Evolutionary conservation across 2,888 invertebrate genomes (phyloP), one percentile per base, ranked within the genome.

Genomic region (Bugulina stolonifera): DNA sequence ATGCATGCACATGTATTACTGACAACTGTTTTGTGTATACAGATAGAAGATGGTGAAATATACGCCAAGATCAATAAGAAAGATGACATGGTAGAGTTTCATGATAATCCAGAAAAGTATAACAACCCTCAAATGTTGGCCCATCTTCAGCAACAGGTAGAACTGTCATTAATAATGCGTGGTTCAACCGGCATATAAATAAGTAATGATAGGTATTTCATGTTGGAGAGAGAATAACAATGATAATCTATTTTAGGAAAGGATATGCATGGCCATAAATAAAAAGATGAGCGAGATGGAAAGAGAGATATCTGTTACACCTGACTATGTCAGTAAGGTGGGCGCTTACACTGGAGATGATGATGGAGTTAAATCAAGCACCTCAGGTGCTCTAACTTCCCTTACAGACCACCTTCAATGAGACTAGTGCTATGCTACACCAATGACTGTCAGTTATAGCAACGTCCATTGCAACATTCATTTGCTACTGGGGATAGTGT

Each of bases 21-120:
- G 27, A n/a, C 69, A 69, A 71, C 23, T 43, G 58, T 25, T 54
- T n/a, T n/a, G n/a, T n/a, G n/a, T n/a, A n/a, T 77, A 35, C 76
- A 95, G 94, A 97, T 98, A 80, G 94, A 95, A 86, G 94, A 94
- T 83, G 92, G 93, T 72, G 94, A 96, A 87, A 97, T 98, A 78
- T 95, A 91, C 86, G 97, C 97, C 34, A 92, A 93, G 80, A 96
- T 98, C 77, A 95, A 96, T 86, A 94, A 96, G 86, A 93, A 93
- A 85, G 96, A 97, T 86, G 96, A 97, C 22, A 97, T 97, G 96
- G 96, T 98, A 23, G 89, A 94, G 72, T 98, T 98, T 83, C 90
- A 93, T 78, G 96, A 97, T 81, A 93, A 93, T 84, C 95, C 95
- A 14, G 95, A 96, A 83, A 94, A 94, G 84, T 96, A 93, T 84